A percentile compares a stretch with the other conserved stretches of the same genome.
Evolutionary conservation across 1,140 invertebrate genomes (phyloP).

Genomic region (Conus betulinus): DNA sequence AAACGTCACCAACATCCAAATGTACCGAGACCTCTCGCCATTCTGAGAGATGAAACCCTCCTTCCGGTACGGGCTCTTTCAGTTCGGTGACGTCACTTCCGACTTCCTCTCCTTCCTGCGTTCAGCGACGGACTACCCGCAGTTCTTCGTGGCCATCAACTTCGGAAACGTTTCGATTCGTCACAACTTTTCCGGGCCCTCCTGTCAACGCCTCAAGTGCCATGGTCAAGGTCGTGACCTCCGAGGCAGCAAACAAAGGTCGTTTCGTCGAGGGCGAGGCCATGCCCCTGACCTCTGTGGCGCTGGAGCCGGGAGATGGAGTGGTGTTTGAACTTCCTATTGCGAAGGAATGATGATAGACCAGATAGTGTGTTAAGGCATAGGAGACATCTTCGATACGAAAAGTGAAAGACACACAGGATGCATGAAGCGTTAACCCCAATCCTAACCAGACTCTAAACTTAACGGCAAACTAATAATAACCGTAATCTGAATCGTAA

Average conservation of each 20-base stretch:
- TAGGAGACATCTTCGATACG: background rate
- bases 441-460: too few relatives aligned
- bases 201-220: conserved; percentile 7
- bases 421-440: too few relatives aligned
- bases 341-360: background rate
- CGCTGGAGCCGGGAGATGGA: conserved; percentile 13
- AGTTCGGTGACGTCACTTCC: conserved; percentile 30
- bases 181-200: conserved; percentile 11
- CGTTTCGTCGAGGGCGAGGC: background rate
- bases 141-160: conserved; percentile 38
- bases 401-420: too few relatives aligned
- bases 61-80: conserved; percentile 33
- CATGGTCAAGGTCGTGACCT: conserved; percentile 19
- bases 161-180: conserved; percentile 10
- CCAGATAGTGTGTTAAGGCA: background rate
- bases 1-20: conserved; percentile 23
- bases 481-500: background rate
- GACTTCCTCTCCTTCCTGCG: conserved; percentile 42
- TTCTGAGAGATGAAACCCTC: conserved; percentile 36
- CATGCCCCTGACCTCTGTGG: background rate
- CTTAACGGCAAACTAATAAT: background rate
- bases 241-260: conserved; percentile 8
- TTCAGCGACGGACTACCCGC: background rate
- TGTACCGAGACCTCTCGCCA: conserved; percentile 42
- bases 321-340: background rate